Evolutionary conservation across 1,140 invertebrate species (phyloP).

Genomic region (Cotesia glomerata): DNA sequence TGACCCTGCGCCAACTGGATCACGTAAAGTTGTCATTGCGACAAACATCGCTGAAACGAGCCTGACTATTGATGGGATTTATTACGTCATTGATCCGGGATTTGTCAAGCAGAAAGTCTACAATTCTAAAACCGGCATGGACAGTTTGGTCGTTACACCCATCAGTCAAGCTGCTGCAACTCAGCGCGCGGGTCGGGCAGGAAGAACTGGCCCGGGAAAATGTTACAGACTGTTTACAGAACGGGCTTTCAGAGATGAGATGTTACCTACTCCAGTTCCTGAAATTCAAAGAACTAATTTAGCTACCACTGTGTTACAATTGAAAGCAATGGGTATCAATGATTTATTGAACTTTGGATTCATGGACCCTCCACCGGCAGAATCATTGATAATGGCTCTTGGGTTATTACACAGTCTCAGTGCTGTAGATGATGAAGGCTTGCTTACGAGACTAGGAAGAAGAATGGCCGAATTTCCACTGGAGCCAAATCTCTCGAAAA

Average conservation of each 20-base stretch:
- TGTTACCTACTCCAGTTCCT: conserved; percentile 98
- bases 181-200: conserved; percentile 94
- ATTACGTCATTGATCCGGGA: conserved; percentile 99
- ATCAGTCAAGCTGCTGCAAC: conserved; percentile 98
- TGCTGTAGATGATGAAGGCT: conserved; percentile 95
- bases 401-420: conserved; percentile 97
- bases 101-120: conserved; percentile 99
- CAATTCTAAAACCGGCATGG: conserved; percentile 99
- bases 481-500: conserved; percentile 98
- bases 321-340: conserved; percentile 99
- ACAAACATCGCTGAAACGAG: conserved; percentile 99
- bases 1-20: conserved; percentile 96
- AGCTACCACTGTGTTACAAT: conserved; percentile 90
- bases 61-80: conserved; percentile 98
- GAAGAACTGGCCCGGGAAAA: conserved; percentile 97
- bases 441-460: conserved; percentile 90
- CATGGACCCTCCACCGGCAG: conserved; percentile 98
- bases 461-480: conserved; percentile 99
- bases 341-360: conserved; percentile 99
- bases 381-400: conserved; percentile 95
- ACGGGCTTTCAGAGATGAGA: conserved; percentile 96
- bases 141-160: conserved; percentile 97
- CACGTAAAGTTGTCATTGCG: conserved; percentile 97
- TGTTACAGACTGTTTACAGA: conserved; percentile 97
- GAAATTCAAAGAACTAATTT: conserved; percentile 99